Conservation (phyloP, 2,888 invertebrate species). For the Watsonalla binaria region DNA sequence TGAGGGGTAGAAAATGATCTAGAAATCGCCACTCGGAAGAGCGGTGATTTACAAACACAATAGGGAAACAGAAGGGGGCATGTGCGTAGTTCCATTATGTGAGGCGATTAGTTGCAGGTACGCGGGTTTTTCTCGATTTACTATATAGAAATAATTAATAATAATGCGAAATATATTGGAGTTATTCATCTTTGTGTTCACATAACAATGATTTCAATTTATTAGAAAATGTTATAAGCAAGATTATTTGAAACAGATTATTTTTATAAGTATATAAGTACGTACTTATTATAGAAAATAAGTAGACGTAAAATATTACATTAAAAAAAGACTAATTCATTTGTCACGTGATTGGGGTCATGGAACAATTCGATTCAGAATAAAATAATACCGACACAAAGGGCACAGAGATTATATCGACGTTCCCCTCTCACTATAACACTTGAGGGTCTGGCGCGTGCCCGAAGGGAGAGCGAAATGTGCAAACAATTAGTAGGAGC, state of each 20-base stretch:
- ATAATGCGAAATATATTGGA: too few species aligned
- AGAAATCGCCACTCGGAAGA: slow-evolving; percentile 45
- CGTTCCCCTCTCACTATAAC: slow-evolving; percentile 19
- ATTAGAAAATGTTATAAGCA: too few species aligned
- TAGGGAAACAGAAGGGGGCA: slow-evolving; percentile 33
- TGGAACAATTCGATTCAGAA: slow-evolving; percentile 2
- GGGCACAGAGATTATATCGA: slow-evolving; percentile 7
- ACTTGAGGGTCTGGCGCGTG: slow-evolving; percentile 30
- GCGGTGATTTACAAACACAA: slow-evolving; percentile 48
- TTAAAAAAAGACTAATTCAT: too few species aligned
- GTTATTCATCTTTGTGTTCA: too few species aligned
- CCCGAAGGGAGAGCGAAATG: slow-evolving; percentile 59
- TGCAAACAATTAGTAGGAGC: slow-evolving; percentile 74
- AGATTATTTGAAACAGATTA: too few species aligned
- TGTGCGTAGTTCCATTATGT: slow-evolving; percentile 16
- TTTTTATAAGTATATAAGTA: too few species aligned
- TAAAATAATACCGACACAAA: slow-evolving; percentile 8
- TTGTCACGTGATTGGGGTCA: background rate
- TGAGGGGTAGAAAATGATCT: slow-evolving; percentile 22
- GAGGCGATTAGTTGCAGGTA: background rate
- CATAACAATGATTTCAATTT: too few species aligned
- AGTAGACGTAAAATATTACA: too few species aligned
- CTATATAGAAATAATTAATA: background rate
- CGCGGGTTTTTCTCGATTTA: background rate
- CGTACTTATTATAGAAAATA: too few species aligned